Evolutionary conservation across 1,140 invertebrate species (phyloP), one percentile per base, ranked within the genome.

Genomic region (Drusus annulatus): DNA sequence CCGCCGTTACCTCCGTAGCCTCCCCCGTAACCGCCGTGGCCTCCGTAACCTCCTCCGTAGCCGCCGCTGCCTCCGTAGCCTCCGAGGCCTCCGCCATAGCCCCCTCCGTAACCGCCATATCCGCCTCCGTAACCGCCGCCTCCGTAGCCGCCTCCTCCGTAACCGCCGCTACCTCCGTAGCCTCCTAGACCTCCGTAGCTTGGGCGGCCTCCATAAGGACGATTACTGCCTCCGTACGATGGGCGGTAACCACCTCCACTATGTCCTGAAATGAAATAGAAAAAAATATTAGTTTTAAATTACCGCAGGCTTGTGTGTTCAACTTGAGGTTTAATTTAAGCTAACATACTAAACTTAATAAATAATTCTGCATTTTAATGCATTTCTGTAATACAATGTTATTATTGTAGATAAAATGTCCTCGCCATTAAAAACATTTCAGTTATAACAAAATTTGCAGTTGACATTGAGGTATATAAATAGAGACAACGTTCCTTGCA

Each of bases 81-180:
- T 28, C 80, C 81, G 69, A 80, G 78, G 25, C 80, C 80, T 4
- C 83, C 81, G 45, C 80, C 63, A 28, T 75, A 76, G 52, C 76
- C 79, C 52, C 80, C 62, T 25, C 79, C 79, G 52, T 77, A 28
- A 17, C 21, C 16, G 15, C 16, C 7, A 65, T 79, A 77, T 28
- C 80, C 78, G 8, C 83, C 83, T 36, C 80, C 63, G 56, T 78
- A 78, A 56, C 79, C 78, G 65, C 83, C 82, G 19, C 60, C 75
- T 17, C 65, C 65, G 45, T 69, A 69, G 4, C 31, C 31, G 13
- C 28, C 28, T n/a, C 65, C 45, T 15, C 50, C 68, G 17, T 71
- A 71, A 45, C 36, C 36, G 36, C 79, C 74, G 65, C 81, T 81
- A 15, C 60, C 75, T 45, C 68, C 68, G 15, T 71, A 71, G 3